Evolutionary conservation across 2,113 vertebrate genomes (phyloP).

Genomic region (Cottus gobio): DNA sequence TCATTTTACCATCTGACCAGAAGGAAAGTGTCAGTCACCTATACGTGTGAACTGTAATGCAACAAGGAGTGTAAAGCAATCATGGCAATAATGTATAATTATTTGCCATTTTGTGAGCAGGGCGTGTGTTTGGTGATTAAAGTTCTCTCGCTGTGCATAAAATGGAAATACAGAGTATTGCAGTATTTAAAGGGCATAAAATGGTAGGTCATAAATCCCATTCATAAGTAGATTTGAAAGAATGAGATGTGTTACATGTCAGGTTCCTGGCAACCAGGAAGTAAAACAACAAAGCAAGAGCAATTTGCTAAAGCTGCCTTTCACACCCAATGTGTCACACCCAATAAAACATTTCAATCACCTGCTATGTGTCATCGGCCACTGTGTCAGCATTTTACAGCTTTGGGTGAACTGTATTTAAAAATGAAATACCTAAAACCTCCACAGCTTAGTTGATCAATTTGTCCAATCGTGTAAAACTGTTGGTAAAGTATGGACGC

Average conservation of each 20-base stretch:
- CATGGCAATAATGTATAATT: constrained; percentile 33
- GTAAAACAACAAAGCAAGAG: constrained; percentile 39
- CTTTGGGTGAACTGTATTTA: neutral
- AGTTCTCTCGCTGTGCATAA: neutral
- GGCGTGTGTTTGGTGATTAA: constrained; percentile 15
- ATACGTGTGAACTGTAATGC: constrained; percentile 20
- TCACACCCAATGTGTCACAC: constrained; percentile 40
- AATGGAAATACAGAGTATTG: constrained; percentile 26
- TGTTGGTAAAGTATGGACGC: neutral
- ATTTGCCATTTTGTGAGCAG: constrained; percentile 29
- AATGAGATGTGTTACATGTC: constrained; percentile 22
- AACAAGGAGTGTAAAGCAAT: constrained; percentile 32
- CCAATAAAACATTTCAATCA: constrained; percentile 17
- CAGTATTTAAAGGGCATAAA: neutral
- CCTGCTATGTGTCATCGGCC: constrained; percentile 27
- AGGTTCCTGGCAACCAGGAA: constrained; percentile 54
- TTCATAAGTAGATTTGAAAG: constrained; percentile 14
- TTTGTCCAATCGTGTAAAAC: constrained; percentile 4
- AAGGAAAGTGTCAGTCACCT: constrained; percentile 56
- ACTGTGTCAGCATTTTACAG: constrained; percentile 5
- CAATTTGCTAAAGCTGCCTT: constrained; percentile 17
- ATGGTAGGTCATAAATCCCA: constrained; percentile 24
- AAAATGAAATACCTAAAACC: constrained; percentile 34
- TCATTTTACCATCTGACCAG: constrained; percentile 30
- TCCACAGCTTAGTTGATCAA: neutral